Evolutionary conservation across 2,113 vertebrate species (phyloP).

Genomic region (Silurus glanis): DNA sequence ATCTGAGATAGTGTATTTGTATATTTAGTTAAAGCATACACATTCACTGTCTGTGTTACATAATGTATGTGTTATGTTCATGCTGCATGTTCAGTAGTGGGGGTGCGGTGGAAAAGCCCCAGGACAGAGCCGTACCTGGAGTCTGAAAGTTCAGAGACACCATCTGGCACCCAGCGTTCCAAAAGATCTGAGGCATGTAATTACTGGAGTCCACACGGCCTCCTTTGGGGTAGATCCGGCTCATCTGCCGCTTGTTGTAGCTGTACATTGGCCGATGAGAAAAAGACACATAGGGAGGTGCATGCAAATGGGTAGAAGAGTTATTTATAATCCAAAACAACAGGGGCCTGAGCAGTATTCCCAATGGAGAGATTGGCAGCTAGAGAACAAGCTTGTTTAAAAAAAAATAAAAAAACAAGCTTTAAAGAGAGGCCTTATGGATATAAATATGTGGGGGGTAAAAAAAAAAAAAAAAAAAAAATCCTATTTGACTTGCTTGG

Average conservation of each 20-base stretch:
- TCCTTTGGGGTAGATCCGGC: slow-evolving; percentile 99
- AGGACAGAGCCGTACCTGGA: slow-evolving; percentile 83
- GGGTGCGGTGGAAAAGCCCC: slow-evolving; percentile 42
- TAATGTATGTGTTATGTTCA: background rate
- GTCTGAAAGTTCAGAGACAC: slow-evolving; percentile 99
- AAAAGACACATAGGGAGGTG: slow-evolving; percentile 61
- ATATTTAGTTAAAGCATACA: background rate
- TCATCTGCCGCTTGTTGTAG: slow-evolving; percentile 99
- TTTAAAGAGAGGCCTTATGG: background rate
- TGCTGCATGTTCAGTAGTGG: background rate
- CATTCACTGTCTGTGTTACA: background rate
- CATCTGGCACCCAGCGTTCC: slow-evolving; percentile 99
- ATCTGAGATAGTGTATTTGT: background rate
- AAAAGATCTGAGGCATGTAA: slow-evolving; percentile 99
- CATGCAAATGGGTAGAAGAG: slow-evolving; percentile 13
- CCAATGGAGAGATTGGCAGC: slow-evolving; percentile 1
- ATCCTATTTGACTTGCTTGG: background rate
- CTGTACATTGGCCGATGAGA: slow-evolving; percentile 82
- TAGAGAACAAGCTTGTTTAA: background rate
- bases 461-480: no score
- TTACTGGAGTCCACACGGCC: slow-evolving; percentile 99
- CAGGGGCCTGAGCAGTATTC: slow-evolving; percentile 29
- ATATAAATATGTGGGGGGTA: background rate
- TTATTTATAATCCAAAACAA: slow-evolving; percentile 71
- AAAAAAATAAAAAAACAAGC: no score